These are phyloP conservation scores for Phataginus tetradactyla DNA, from an alignment of 2,797 vertebrate genomes.

Conservation along the genomic window DNA sequence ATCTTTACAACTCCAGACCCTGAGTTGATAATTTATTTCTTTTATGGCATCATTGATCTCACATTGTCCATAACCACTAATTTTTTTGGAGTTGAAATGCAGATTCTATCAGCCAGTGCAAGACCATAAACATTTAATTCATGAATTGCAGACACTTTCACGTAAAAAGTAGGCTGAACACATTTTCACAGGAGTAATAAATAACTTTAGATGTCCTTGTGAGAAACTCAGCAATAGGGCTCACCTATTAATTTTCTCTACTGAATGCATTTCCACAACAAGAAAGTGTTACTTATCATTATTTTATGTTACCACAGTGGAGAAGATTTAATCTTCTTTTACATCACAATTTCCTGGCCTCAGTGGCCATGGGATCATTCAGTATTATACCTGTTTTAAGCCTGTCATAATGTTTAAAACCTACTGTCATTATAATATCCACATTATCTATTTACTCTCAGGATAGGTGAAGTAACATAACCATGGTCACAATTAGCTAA, in stretches of 20 bases:
- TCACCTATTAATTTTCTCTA: constrained; percentile 55
- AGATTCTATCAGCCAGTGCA: constrained; percentile 56
- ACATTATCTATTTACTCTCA: constrained; percentile 9
- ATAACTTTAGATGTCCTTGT: constrained; percentile 58
- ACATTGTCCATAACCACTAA: constrained; percentile 57
- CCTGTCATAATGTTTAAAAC: constrained; percentile 26
- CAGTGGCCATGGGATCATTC: constrained; percentile 4
- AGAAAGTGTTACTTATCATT: constrained; percentile 41
- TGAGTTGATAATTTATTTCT: constrained; percentile 70
- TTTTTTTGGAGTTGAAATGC: constrained; percentile 58
- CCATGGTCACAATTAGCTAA: constrained; percentile 30
- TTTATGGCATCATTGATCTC: constrained; percentile 38
- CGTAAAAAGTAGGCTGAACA: constrained; percentile 26
- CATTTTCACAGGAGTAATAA: constrained; percentile 66
- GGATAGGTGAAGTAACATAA: constrained; percentile 54
- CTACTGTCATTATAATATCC: background rate
- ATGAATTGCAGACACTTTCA: constrained; percentile 54
- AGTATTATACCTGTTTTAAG: background rate
- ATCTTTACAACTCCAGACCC: constrained; percentile 54
- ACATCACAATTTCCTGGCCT: constrained; percentile 56
- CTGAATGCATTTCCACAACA: background rate
- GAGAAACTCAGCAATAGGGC: constrained; percentile 28
- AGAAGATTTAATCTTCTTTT: constrained; percentile 60
- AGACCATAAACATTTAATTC: constrained; percentile 62
- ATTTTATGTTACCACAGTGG: constrained; percentile 53